Conservation (phyloP, 2,888 invertebrate genomes). For the Dryococelus australis region DNA sequence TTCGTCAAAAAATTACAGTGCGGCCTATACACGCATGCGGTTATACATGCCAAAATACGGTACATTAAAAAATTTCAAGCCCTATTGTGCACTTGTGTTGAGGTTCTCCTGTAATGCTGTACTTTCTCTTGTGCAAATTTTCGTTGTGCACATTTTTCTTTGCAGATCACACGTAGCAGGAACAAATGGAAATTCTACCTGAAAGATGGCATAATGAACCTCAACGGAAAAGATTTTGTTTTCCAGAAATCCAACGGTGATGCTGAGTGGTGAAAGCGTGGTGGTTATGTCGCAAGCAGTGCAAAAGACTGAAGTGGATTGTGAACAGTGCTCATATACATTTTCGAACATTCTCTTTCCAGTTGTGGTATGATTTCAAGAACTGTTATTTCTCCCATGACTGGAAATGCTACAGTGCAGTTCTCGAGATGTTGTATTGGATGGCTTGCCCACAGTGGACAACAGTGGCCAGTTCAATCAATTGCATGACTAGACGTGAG, state of each 20-base stretch:
- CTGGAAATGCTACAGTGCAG: neutral
- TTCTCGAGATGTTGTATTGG: neutral
- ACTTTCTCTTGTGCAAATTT: no score
- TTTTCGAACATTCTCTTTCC: neutral
- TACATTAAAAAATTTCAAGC: no score
- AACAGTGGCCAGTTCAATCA: neutral
- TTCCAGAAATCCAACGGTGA: slow-evolving; percentile 99
- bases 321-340: neutral
- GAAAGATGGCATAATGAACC: slow-evolving; percentile 99
- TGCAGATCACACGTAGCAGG: slow-evolving; percentile 92
- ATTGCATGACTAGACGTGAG: neutral
- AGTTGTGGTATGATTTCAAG: neutral
- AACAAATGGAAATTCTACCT: slow-evolving; percentile 99
- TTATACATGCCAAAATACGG: no score
- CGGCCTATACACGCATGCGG: no score
- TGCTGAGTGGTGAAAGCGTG: slow-evolving; percentile 87
- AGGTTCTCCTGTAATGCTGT: no score
- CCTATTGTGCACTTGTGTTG: no score
- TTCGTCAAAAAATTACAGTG: no score
- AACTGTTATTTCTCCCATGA: neutral
- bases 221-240: slow-evolving; percentile 96
- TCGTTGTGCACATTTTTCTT: slow-evolving; percentile 41
- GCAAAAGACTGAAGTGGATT: neutral
- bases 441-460: neutral
- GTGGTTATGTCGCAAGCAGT: neutral